These are phyloP conservation scores for Philaethria dido DNA, from an alignment of 2,888 invertebrate species.

Conservation along the genomic window DNA sequence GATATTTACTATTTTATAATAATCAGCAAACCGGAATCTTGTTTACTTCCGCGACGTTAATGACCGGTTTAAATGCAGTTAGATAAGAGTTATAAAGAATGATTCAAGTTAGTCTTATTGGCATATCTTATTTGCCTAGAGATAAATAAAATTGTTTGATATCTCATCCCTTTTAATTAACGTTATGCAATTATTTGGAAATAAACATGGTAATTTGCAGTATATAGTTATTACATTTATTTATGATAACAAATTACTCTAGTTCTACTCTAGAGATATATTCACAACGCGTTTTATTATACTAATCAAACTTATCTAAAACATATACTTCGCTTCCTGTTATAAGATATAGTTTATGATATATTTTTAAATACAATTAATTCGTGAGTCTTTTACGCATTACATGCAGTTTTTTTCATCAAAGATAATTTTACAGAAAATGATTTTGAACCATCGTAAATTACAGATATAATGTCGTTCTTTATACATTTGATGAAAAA, in stretches of 20 bases:
- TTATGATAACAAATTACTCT: neutral
- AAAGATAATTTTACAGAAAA: no score
- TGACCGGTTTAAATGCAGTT: slow-evolving; percentile 35
- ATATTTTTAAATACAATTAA: no score
- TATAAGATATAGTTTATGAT: no score
- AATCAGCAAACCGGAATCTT: slow-evolving; percentile 34
- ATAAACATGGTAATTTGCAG: neutral
- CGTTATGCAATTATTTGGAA: neutral
- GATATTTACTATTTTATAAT: slow-evolving; percentile 32
- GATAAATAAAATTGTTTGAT: slow-evolving; percentile 2
- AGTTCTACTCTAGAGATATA: neutral
- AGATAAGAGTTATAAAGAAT: slow-evolving; percentile 28
- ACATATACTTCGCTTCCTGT: no score
- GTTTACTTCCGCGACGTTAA: slow-evolving; percentile 34
- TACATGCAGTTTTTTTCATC: no score
- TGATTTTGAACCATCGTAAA: no score
- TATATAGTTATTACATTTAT: neutral
- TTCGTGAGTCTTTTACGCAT: no score
- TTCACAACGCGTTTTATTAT: neutral
- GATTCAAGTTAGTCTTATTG: slow-evolving; percentile 18
- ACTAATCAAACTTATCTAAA: neutral
- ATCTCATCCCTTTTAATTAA: slow-evolving; percentile 12
- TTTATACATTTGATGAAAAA: no score
- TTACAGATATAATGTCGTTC: no score
- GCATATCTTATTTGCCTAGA: slow-evolving; percentile 16